phyloP scores from a whole-genome alignment of 2,888 invertebrate genomes.

The Coelopa pilipes region DNA sequence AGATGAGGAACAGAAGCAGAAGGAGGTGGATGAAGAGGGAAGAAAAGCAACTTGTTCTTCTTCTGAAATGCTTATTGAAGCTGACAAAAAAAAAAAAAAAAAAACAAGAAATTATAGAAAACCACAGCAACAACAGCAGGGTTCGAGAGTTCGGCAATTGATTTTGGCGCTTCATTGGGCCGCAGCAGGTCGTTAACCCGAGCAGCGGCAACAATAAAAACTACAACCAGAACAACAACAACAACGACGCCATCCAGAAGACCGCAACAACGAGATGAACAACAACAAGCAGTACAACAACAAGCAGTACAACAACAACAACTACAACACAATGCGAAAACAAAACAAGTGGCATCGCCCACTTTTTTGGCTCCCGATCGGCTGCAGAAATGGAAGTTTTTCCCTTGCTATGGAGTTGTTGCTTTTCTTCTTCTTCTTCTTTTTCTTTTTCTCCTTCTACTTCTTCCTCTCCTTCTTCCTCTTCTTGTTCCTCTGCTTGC shows the following conservation, averaged over 20 bases:
- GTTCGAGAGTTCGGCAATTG: neutral
- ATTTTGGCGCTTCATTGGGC: neutral
- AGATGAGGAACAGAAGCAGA: too few species aligned
- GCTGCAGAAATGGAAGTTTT: neutral
- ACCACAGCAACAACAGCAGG: too few species aligned
- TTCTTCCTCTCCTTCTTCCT: too few species aligned
- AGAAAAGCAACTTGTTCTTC: too few species aligned
- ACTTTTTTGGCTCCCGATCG: neutral
- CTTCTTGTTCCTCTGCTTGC: neutral
- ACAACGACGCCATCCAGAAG: neutral
- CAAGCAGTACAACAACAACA: neutral
- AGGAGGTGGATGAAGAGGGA: too few species aligned
- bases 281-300: neutral
- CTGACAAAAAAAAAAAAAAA: too few species aligned
- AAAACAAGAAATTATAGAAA: too few species aligned
- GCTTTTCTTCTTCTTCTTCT: too few species aligned
- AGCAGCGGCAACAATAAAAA: neutral
- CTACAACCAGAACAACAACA: neutral
- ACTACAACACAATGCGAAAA: neutral
- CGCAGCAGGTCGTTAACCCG: conserved; percentile 15
- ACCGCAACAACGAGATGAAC: neutral
- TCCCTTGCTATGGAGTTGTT: neutral
- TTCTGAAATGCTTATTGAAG: too few species aligned
- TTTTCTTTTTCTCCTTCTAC: too few species aligned
- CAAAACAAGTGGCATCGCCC: conserved; percentile 11